These are phyloP conservation scores for Acleris sparsana DNA, from an alignment of 2,888 invertebrate species.

Conservation along the genomic window DNA sequence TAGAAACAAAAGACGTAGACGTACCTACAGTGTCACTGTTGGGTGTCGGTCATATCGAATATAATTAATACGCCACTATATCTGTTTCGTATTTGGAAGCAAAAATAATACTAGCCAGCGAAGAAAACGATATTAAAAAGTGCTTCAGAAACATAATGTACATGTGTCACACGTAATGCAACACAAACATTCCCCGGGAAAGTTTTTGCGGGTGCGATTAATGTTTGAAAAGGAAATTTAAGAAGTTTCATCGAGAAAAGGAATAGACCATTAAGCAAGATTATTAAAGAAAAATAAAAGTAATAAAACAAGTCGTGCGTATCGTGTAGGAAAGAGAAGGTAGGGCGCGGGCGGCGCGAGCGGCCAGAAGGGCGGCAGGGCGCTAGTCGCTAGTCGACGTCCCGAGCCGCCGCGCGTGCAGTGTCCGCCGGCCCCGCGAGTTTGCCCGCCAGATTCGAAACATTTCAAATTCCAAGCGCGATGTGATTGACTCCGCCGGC, in stretches of 20 bases:
- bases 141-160: conserved; percentile 5
- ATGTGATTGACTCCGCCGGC: conserved; percentile 27
- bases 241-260: conserved; percentile 67
- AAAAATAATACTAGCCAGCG: background rate
- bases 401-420: conserved; percentile 16
- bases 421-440: conserved; percentile 5
- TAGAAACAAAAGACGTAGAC: too few species aligned
- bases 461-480: conserved; percentile 5
- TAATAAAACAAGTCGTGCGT: conserved; percentile 74
- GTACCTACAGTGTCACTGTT: too few species aligned
- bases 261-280: conserved; percentile 76
- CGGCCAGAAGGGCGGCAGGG: conserved; percentile 32
- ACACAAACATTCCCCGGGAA: conserved; percentile 42
- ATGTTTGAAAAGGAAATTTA: conserved; percentile 61
- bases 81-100: too few species aligned
- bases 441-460: conserved; percentile 23
- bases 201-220: conserved; percentile 54
- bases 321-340: conserved; percentile 43
- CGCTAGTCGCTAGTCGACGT: conserved; percentile 34
- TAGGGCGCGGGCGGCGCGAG: conserved; percentile 26
- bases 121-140: background rate
- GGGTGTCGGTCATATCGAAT: too few species aligned
- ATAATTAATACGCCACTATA: background rate
- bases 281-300: conserved; percentile 80
- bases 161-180: conserved; percentile 24